Evolutionary conservation across 2,888 invertebrate species (phyloP).

Genomic region (Pinctada fucata): DNA sequence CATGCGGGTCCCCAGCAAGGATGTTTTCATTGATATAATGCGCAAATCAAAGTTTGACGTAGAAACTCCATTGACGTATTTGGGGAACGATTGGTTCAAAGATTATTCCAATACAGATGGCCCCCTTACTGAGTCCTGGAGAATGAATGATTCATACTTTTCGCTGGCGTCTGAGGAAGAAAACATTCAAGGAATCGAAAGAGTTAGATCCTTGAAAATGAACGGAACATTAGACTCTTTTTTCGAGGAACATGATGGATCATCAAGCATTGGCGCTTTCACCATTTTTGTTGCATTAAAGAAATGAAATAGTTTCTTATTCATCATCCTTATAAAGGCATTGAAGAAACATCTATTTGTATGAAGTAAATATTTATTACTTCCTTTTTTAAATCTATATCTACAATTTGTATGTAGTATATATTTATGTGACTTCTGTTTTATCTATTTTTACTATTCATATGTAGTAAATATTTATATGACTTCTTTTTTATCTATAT

Average conservation of each 20-base stretch:
- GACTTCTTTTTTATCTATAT: too few species aligned
- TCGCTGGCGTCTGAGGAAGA: slow-evolving; percentile 4
- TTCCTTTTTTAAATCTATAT: too few species aligned
- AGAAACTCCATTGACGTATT: background rate
- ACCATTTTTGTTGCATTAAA: slow-evolving; percentile 19
- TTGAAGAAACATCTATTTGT: too few species aligned
- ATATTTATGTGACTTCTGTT: too few species aligned
- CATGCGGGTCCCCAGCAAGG: background rate
- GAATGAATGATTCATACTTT: slow-evolving; percentile 21
- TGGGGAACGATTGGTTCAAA: background rate
- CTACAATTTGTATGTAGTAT: too few species aligned
- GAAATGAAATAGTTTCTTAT: background rate
- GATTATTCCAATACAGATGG: slow-evolving; percentile 23
- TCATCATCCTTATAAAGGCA: too few species aligned
- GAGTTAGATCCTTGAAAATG: slow-evolving; percentile 11
- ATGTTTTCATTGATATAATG: background rate
- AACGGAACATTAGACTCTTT: slow-evolving; percentile 6
- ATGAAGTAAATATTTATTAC: too few species aligned
- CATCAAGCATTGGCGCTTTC: background rate
- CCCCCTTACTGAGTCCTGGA: slow-evolving; percentile 15
- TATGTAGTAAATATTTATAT: too few species aligned
- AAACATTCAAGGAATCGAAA: background rate
- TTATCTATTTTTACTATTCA: too few species aligned
- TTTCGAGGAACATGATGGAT: slow-evolving; percentile 16
- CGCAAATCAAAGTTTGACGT: background rate